Evolutionary conservation across 2,888 invertebrate genomes (phyloP).

Genomic region (Corythucha ciliata): DNA sequence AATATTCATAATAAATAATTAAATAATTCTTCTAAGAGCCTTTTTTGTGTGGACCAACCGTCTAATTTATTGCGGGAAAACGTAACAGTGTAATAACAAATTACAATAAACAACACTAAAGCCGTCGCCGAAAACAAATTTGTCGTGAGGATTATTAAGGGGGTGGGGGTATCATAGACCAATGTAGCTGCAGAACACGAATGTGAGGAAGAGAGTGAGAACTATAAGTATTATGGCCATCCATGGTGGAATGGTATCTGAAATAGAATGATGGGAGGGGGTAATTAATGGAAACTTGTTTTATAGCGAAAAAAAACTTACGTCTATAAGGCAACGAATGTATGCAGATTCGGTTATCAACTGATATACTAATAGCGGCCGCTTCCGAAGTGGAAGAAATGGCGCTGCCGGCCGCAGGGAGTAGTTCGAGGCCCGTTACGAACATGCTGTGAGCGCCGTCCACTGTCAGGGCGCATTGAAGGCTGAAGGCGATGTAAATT

Average conservation of each 20-base stretch:
- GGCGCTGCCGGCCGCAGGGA: slow-evolving; percentile 66
- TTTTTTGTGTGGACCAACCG: too few relatives aligned
- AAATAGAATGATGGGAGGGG: too few relatives aligned
- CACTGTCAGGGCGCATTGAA: slow-evolving; percentile 79
- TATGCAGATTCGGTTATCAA: slow-evolving; percentile 86
- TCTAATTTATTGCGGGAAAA: too few relatives aligned
- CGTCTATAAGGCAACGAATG: slow-evolving; percentile 74
- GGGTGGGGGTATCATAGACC: slow-evolving; percentile 59
- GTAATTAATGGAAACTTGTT: background rate
- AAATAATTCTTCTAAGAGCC: too few relatives aligned
- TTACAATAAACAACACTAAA: too few relatives aligned
- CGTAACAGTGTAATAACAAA: too few relatives aligned
- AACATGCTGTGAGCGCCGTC: slow-evolving; percentile 88
- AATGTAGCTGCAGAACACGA: slow-evolving; percentile 72
- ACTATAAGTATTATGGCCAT: slow-evolving; percentile 65
- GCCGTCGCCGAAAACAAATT: too few relatives aligned
- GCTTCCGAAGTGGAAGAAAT: slow-evolving; percentile 69
- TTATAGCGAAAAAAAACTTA: slow-evolving; percentile 47
- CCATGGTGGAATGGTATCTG: slow-evolving; percentile 76
- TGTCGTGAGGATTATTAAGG: too few relatives aligned
- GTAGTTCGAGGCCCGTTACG: slow-evolving; percentile 90
- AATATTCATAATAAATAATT: too few relatives aligned
- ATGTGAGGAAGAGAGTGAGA: slow-evolving; percentile 65
- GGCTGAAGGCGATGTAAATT: slow-evolving; percentile 82
- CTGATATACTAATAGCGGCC: slow-evolving; percentile 87